Base-by-base conservation (phyloP, 2,888 invertebrate species). In the Trilocha varians region DNA sequence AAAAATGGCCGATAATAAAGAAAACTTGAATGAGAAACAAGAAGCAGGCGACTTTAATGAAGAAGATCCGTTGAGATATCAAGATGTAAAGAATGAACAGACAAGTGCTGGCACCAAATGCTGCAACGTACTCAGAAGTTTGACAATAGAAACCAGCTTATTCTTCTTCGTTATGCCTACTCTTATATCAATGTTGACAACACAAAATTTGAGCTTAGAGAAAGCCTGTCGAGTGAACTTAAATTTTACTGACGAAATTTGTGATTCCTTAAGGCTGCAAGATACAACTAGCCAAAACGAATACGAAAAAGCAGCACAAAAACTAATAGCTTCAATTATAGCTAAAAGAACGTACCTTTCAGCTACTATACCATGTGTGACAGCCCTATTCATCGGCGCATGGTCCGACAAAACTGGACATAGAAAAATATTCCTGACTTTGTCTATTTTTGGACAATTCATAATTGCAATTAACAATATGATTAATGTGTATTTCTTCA, bases 301-400 rank as follows among this genome's bases (percentile, higher is more conserved):
- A 37, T 87, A 88, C 51, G 89, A 89, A 58, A 83, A 75, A 52
- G 83, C 87, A 38, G 88, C 91, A 0, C 93, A 93, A 62, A 88
- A 88, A 50, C 68, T 93, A 45, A 87, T 92, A 1, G 92, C 94
- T 0, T 87, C 88, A 11, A 92, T 93, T 87, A 88, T 91, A 48
- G 88, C 92, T 5, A 93, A 92, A 91, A 93, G 91, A 64, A 93
- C 94, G 0, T 90, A 93, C 46, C 78, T 95, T n/a, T 91, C 93
- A 58, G 93, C 93, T 48, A 88, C 91, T 1, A 70, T 95, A 5
- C 94, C 95, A 8, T 91, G 93, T 32, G 60, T 93, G 13, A 62
- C 94, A 38, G 93, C 94, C 13, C 79, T 95, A 36, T 93, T 95
- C 58, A 87, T 92, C 59, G 95, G 95, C 0, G 90, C 94, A 0